phyloP scores from a whole-genome alignment of 1,140 invertebrate species.

The Vanessa tameamea region DNA sequence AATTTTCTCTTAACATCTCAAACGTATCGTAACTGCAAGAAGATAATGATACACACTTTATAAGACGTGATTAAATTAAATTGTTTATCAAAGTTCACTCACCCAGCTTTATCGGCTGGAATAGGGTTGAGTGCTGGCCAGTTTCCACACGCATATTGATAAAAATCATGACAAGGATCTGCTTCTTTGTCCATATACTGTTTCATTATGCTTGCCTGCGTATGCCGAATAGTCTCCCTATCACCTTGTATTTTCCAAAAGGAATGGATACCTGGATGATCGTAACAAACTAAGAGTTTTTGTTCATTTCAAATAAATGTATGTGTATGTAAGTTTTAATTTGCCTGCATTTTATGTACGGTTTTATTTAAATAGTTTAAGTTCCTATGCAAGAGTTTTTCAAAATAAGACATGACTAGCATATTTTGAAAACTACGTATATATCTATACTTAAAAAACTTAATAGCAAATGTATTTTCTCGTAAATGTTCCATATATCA shows the following conservation, averaged over 20 bases:
- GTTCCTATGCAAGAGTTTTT: too few species aligned
- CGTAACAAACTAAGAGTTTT: neutral
- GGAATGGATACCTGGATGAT: conserved; percentile 59
- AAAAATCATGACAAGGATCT: conserved; percentile 95
- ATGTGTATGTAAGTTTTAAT: too few species aligned
- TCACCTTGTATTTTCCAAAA: conserved; percentile 83
- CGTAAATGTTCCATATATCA: too few species aligned
- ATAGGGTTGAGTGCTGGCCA: conserved; percentile 92
- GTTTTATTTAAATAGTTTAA: too few species aligned
- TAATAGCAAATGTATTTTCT: too few species aligned
- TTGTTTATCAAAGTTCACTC: conserved; percentile 32
- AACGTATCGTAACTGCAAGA: conserved; percentile 87
- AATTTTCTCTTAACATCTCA: conserved; percentile 89
- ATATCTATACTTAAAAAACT: too few species aligned
- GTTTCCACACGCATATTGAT: conserved; percentile 93
- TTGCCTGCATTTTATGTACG: too few species aligned
- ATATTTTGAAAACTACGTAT: too few species aligned
- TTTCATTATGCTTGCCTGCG: conserved; percentile 85
- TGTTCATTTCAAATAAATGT: neutral
- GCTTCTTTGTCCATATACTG: conserved; percentile 88
- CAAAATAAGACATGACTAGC: too few species aligned
- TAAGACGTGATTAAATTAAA: neutral
- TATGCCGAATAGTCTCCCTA: conserved; percentile 76
- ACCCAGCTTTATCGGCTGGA: conserved; percentile 89
- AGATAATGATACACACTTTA: conserved; percentile 2